Conservation (phyloP, 2,113 vertebrate genomes). For the Syngnathoides biaculeatus region DNA sequence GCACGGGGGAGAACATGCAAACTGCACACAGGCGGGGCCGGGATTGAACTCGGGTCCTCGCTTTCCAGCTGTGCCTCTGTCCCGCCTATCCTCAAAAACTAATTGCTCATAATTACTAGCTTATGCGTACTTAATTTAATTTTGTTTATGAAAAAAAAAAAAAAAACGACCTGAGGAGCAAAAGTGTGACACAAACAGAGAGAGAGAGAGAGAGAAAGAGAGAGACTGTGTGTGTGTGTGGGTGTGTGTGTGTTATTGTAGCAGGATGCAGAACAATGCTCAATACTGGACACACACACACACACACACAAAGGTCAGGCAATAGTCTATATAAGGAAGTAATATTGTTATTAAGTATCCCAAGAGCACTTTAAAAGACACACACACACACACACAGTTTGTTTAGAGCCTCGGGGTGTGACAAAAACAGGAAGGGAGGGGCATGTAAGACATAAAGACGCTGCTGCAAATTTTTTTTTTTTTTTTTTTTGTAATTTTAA, state of each 20-base stretch:
- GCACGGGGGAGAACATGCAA: too few species aligned
- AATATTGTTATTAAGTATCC: slow-evolving; percentile 67
- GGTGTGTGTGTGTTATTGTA: slow-evolving; percentile 20
- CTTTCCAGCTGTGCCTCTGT: too few species aligned
- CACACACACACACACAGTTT: slow-evolving; percentile 14
- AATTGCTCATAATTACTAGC: neutral
- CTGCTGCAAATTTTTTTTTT: neutral
- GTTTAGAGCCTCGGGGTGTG: slow-evolving; percentile 2
- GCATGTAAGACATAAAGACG: slow-evolving; percentile 6
- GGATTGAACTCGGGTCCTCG: too few species aligned
- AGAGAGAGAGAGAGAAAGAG: neutral
- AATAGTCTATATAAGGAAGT: slow-evolving; percentile 64
- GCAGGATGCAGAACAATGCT: slow-evolving; percentile 56
- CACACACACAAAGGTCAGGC: slow-evolving; percentile 34
- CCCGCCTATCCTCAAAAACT: neutral
- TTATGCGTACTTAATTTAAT: neutral
- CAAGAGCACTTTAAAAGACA: slow-evolving; percentile 46
- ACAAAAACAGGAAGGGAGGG: slow-evolving; percentile 56
- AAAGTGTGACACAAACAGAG: too few species aligned
- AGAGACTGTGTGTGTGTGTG: neutral
- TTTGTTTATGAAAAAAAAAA: slow-evolving; percentile 12
- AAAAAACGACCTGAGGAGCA: slow-evolving; percentile 36
- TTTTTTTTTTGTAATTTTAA: too few species aligned
- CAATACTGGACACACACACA: slow-evolving; percentile 14
- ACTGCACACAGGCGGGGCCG: too few species aligned